Percentiles rank a stretch among this genome's conserved stretches.
Evolutionary conservation across 2,113 vertebrate species (phyloP).

Genomic region (Cricetomys ansorgei): DNA sequence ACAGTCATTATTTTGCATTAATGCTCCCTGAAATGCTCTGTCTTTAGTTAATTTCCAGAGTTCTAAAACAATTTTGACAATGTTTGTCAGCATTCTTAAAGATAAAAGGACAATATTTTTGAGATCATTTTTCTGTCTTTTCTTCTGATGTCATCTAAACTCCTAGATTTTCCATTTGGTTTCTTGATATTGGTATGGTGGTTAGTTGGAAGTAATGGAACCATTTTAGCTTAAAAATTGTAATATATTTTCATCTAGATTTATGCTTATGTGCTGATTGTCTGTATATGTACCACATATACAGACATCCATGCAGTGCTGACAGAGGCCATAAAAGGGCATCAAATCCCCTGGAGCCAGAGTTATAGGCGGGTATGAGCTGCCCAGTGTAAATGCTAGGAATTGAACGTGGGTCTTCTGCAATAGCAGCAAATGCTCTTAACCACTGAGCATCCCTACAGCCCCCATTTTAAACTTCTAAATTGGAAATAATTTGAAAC

Average conservation of each 20-base stretch:
- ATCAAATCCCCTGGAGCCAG: neutral
- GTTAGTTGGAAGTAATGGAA: neutral
- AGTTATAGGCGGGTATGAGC: neutral
- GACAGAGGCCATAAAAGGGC: neutral
- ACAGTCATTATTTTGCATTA: slow-evolving; percentile 29
- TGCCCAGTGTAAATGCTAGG: neutral
- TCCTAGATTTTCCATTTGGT: neutral
- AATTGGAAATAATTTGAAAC: slow-evolving; percentile 45
- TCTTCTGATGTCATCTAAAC: slow-evolving; percentile 11
- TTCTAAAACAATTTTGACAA: slow-evolving; percentile 24
- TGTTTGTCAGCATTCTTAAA: neutral
- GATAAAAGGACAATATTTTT: neutral
- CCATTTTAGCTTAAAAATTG: neutral
- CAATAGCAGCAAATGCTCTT: neutral
- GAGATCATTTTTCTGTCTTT: neutral
- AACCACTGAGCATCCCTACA: neutral
- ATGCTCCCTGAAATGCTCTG: neutral
- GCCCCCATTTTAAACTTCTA: neutral
- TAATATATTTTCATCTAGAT: neutral
- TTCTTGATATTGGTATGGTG: neutral
- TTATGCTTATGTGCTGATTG: neutral
- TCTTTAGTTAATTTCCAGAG: slow-evolving; percentile 35
- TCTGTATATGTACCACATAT: neutral
- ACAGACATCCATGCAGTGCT: neutral
- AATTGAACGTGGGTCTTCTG: neutral